phyloP scores from a whole-genome alignment of 2,797 vertebrate genomes.

The Pyrocephalus nanus region DNA sequence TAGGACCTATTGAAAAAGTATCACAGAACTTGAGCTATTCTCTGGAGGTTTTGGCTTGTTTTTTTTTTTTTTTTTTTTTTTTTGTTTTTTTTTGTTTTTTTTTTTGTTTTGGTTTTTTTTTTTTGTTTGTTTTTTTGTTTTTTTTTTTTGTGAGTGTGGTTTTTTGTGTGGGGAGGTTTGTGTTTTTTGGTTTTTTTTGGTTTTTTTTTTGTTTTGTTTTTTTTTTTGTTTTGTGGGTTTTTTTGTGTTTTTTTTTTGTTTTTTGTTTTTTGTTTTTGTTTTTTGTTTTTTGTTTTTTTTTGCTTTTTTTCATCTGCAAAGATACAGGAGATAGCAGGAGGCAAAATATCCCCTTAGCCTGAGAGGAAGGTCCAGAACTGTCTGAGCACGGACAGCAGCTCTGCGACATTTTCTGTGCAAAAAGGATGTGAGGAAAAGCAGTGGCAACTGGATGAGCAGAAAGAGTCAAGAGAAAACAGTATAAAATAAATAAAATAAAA shows the following conservation, averaged over 20 bases:
- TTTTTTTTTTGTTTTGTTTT: too few species aligned
- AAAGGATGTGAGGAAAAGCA: background rate
- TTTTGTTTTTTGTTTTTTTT: background rate
- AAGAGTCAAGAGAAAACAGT: background rate
- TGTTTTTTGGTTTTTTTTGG: too few species aligned
- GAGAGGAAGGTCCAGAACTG: background rate
- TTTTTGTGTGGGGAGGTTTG: too few species aligned
- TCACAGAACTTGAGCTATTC: background rate
- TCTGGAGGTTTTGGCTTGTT: background rate
- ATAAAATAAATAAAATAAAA: background rate
- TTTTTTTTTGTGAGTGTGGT: too few species aligned
- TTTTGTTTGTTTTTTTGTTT: too few species aligned
- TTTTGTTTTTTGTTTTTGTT: too few species aligned
- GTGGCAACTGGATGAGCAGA: background rate
- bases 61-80: too few species aligned
- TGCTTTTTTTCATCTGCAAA: background rate
- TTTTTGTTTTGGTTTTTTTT: too few species aligned
- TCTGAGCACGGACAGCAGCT: background rate
- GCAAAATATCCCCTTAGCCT: background rate
- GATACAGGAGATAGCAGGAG: background rate
- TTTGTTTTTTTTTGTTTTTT: too few species aligned
- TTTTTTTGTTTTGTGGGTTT: too few species aligned
- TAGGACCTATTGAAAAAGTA: background rate
- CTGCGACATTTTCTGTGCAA: fast-evolving
- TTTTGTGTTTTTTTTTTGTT: too few species aligned